A percentile compares a stretch with the other conserved stretches of the same genome.
These are phyloP conservation scores for Xanthia togata DNA, from an alignment of 2,888 invertebrate species.

Conservation along the genomic window DNA sequence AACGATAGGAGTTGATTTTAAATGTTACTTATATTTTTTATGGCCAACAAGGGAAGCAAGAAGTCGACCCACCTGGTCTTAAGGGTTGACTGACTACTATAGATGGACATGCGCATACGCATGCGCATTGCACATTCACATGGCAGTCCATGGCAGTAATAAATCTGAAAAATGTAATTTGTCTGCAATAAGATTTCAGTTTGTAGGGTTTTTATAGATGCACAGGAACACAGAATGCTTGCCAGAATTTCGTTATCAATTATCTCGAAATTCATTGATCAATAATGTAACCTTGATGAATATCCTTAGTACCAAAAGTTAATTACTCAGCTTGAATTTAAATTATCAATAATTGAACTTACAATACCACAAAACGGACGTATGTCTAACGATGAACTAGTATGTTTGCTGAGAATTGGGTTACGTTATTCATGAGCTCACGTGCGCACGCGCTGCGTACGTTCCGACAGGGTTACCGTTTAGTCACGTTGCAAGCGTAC, in stretches of 20 bases:
- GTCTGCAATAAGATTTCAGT: not conserved
- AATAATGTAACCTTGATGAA: not conserved
- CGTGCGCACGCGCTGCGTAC: conserved; percentile 52
- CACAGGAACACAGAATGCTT: too few species aligned
- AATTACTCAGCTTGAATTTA: not conserved
- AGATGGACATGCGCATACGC: not conserved
- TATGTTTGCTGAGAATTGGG: conserved; percentile 42
- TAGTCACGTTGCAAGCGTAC: conserved; percentile 48
- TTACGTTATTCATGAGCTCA: conserved; percentile 38
- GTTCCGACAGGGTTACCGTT: conserved; percentile 39
- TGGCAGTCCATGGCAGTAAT: not conserved
- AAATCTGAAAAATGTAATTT: not conserved
- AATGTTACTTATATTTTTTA: not conserved
- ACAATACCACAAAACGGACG: not conserved
- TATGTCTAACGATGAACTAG: not conserved
- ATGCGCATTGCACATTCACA: too few species aligned
- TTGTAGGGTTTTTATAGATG: not conserved
- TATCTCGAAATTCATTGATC: not conserved
- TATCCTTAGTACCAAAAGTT: not conserved
- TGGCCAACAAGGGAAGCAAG: not conserved
- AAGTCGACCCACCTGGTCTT: not conserved
- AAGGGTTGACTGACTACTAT: not conserved
- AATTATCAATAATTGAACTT: not conserved
- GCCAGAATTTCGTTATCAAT: not conserved
- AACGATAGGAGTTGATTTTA: not conserved